Base-by-base conservation (phyloP, 2,113 vertebrate genomes). In the Montifringilla adamsi region DNA sequence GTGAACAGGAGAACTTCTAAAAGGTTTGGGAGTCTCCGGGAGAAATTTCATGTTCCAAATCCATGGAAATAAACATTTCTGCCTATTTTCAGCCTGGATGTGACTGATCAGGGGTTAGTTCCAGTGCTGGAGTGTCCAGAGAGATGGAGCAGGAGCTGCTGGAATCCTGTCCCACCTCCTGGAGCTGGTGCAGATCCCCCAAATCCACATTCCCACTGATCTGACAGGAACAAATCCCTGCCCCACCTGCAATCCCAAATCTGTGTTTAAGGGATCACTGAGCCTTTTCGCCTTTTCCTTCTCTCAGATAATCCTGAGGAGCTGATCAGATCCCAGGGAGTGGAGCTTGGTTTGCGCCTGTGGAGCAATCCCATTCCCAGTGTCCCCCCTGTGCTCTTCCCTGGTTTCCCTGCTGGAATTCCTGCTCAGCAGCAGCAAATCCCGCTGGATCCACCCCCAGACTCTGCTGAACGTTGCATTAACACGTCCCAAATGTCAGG, bases 81-180 rank as follows among this genome's bases (percentile, higher is more conserved):
- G 82, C 13, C 27, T 7, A 5, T 43, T 59, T 67, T 30, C 30
- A 5, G 4, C 33, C 76, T 33, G 3, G 12, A n/a, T 8, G 39
- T 11, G 59, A 63, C 8, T 8, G 50, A 30, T 11, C 6, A 2
- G 56, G 86, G 62, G 80, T 74, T 77, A 76, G 80, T 41, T 64
- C 27, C n/a, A 67, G 17, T 17, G 59, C 73, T 39, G 20, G 37
- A 66, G n/a, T 6, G 64, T 33, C 55, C 93, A 47, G 66, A 62
- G 84, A 44, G 87, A 67, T 55, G 77, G 87, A 94, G 67, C 24
- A 59, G 89, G 85, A 89, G 81, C 31, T 58, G 94, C 27, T 3
- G 89, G 49, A 62, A 77, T 46, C 64, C 30, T 19, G 44, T 60
- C 60, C 76, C 68, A 49, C 49, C 89, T 47, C 43, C 69, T 10